phyloP scores from a whole-genome alignment of 2,113 vertebrate species.

The Leptodactylus fuscus region DNA sequence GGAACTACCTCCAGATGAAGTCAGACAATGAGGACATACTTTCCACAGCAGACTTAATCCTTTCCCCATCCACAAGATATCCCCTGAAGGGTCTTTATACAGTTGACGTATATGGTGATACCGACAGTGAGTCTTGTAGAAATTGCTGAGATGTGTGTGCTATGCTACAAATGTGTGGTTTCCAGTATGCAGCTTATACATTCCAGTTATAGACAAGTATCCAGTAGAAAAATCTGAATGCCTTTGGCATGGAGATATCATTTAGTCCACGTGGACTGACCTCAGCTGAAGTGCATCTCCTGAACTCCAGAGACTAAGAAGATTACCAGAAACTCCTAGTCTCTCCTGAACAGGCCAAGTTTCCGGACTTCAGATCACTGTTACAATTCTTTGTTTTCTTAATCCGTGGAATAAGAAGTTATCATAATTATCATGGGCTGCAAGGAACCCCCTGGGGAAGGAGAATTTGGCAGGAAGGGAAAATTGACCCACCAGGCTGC shows the following conservation, averaged over 20 bases:
- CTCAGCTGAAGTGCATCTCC: background rate
- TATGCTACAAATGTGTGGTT: background rate
- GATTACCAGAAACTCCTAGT: background rate
- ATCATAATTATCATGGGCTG: constrained; percentile 20
- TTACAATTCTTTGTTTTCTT: constrained; percentile 6
- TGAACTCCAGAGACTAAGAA: constrained; percentile 9
- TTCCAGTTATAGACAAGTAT: background rate
- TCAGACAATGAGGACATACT: constrained; percentile 73
- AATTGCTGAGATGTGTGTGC: background rate
- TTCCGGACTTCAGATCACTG: background rate
- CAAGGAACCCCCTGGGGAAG: background rate
- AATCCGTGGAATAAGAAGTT: background rate
- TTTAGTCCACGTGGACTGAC: background rate
- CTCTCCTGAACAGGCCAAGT: background rate
- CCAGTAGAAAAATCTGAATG: background rate
- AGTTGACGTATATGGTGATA: background rate
- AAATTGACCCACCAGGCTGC: background rate
- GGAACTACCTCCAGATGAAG: background rate
- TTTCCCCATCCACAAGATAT: background rate
- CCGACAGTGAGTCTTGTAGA: background rate
- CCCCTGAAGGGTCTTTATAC: background rate
- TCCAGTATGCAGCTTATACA: background rate
- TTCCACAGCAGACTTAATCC: constrained; percentile 70
- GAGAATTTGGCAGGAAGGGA: constrained; percentile 13
- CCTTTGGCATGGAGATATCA: background rate